phyloP scores from a whole-genome alignment of 2,113 vertebrate genomes.

The Pseudonaja textilis region DNA sequence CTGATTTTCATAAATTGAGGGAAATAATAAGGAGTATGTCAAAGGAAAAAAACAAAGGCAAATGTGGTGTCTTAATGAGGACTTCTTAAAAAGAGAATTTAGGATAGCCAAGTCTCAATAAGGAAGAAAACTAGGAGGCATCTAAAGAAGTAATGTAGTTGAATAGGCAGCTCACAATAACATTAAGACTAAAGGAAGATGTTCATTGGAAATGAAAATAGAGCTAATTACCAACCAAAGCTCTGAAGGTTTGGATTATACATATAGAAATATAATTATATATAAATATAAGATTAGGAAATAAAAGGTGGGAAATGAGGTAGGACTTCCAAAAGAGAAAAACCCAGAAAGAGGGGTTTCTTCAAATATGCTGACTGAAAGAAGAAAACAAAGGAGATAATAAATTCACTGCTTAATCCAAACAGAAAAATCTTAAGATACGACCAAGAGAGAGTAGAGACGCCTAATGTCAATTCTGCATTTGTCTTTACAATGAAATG shows the following conservation, averaged over 20 bases:
- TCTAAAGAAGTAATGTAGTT: background rate
- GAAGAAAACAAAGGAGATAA: background rate
- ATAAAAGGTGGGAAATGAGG: background rate
- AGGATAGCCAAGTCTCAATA: background rate
- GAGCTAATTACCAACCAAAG: background rate
- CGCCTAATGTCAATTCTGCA: background rate
- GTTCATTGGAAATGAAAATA: background rate
- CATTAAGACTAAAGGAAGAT: background rate
- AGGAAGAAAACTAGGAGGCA: background rate
- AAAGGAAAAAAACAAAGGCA: background rate
- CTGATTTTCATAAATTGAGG: background rate
- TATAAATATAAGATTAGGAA: background rate
- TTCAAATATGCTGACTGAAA: background rate
- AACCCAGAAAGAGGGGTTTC: background rate
- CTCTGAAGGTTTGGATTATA: background rate
- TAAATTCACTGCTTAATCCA: background rate
- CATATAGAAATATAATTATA: background rate
- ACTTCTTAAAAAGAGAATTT: background rate
- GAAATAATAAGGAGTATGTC: background rate
- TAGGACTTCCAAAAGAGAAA: background rate
- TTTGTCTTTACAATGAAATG: background rate
- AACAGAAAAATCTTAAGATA: background rate
- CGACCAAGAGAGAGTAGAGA: background rate
- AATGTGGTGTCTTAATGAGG: background rate
- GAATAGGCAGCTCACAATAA: background rate